Base-by-base conservation (phyloP, 2,888 invertebrate genomes). In the Vannuccia rotundouncinata region DNA sequence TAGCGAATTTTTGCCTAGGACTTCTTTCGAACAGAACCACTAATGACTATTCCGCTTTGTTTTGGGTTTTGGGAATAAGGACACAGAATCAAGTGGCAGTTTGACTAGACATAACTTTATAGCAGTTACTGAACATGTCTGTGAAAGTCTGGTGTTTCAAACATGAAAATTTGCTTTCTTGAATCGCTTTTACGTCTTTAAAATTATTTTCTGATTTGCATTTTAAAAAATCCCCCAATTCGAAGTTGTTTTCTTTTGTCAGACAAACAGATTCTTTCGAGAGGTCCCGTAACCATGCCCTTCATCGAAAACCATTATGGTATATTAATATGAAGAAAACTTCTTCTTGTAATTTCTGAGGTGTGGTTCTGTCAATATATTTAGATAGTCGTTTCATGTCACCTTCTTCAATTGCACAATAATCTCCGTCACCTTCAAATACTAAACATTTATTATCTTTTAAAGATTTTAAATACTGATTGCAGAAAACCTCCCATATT, bases 61-160 rank as follows among this genome's bases (percentile, higher is more conserved):
- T 75, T 75, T 75, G 13, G 75, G 29, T 75, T 75, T 75, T 75
- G 75, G 10, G 22, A 75, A 75, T 30, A 75, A 66, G 66, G 66
- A 66, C 66, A 22, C 66, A 66, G 66, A 66, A 66, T 66, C 66
- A 66, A 66, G 66, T 13, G 25, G 66, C 25, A 66, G 66, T 66
- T 66, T 66, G 66, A 22, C 5, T 66, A 22, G 66, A 66, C 25
- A 66, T 27, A 66, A 66, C 66, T 66, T 66, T 66, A 66, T 66
- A 66, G 66, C 66, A 66, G 25, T 66, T 66, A 66, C 22, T 66
- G 66, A 27, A 66, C 66, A 66, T 66, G 66, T 66, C 66, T 66
- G 66, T 66, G 66, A 27, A 27, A 66, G 22, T 66, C 66, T 66
- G 66, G 22, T 66, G 66, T 66, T 66, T 66, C 22, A 66, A 66